Percentiles rank a stretch among this genome's conserved stretches.
These are phyloP conservation scores for Promerops cafer DNA, from an alignment of 2,113 vertebrate genomes.

Conservation along the genomic window DNA sequence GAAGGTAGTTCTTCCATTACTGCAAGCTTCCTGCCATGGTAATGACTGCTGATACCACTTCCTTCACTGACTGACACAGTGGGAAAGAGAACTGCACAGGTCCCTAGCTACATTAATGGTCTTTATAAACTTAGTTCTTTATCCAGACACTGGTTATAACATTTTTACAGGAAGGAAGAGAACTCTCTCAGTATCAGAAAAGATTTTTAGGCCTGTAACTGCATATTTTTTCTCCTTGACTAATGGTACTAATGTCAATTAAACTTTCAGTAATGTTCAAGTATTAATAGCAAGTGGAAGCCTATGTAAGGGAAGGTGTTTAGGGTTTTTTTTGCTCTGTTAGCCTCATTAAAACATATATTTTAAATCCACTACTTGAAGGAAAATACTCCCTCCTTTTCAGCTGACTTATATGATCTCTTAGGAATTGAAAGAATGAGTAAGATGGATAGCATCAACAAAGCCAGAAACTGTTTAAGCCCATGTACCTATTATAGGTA, in stretches of 20 bases:
- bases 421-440: not conserved
- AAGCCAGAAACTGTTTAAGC: not conserved
- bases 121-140: not conserved
- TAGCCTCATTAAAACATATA: not conserved
- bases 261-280: not conserved
- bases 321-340: not conserved
- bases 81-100: not conserved
- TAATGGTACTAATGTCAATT: not conserved
- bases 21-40: not conserved
- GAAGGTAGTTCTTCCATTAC: not conserved
- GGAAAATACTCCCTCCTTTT: not conserved
- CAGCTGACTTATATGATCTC: not conserved
- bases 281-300: not conserved
- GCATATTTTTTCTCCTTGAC: not conserved
- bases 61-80: not conserved
- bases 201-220: not conserved
- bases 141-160: not conserved
- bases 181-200: not conserved
- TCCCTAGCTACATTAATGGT: not conserved
- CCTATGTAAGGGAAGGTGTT: not conserved
- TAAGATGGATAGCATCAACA: not conserved
- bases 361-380: not conserved
- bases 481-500: rapidly evolving
- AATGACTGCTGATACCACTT: not conserved
- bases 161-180: not conserved